Evolutionary conservation across 1,140 invertebrate genomes (phyloP), one percentile per base, ranked within the genome.

Genomic region (Bombus cullumanus): DNA sequence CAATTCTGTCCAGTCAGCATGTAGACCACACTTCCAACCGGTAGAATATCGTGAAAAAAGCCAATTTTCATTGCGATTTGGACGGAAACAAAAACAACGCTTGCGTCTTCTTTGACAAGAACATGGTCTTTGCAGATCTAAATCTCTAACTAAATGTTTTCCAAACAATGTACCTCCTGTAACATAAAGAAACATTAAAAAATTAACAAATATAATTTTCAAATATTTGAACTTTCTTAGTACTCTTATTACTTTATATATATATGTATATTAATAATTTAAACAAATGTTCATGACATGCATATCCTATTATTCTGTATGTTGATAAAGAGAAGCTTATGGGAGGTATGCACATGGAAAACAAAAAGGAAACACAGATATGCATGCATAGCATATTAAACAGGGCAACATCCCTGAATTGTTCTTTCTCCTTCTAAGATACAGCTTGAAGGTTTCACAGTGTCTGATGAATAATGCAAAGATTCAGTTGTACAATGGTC

Each of bases 11-110:
- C 98, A 99, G 95, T 99, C 98, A 18, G 99, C 99, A 95, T 99
- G 99, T 31, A 99, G 95, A 76, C 99, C 99, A 96, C 99, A 99
- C 92, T 98, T 98, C 99, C 99, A 99, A 74, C 99, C 99, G 31
- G 98, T 99, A 13, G 99, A 99, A 95, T 99, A 99, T 91, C 99
- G 97, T 93, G 98, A 99, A 95, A 99, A 99, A 73, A 99, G 96
- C 99, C 99, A 99, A 95, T 98, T 97, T 96, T 98, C 97, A 94
- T 98, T 97, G 92, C 97, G 97, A 96, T 98, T 97, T 82, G 98
- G 98, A 92, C 98, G 96, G 95, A 98, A 98, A 96, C 98, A 99
- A 94, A 98, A 98, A 95, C 98, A 99, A 85, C 98, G 96, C 95
- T 98, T 99, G 81, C 97, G 96, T 88, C 97, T 96, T 85, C 97